Conservation (phyloP, 2,888 invertebrate genomes). For the Amphipyra berbera region DNA sequence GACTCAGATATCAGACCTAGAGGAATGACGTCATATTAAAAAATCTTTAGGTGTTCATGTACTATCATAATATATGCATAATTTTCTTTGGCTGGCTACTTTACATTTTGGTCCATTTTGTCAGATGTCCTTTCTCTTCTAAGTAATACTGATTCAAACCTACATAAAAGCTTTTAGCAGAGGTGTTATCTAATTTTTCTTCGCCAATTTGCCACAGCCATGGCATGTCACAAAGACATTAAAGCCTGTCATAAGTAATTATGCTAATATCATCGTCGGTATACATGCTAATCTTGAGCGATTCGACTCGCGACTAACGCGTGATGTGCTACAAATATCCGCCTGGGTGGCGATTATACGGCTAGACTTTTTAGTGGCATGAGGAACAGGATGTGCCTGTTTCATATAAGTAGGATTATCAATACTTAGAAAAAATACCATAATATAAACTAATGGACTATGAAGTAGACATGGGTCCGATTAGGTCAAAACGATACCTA, state of each 20-base stretch:
- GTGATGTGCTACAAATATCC: slow-evolving; percentile 34
- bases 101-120: too few species aligned
- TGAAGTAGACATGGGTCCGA: too few species aligned
- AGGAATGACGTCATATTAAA: too few species aligned
- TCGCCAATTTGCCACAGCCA: slow-evolving; percentile 48
- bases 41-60: too few species aligned
- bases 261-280: slow-evolving; percentile 45
- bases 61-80: too few species aligned
- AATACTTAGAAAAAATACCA: too few species aligned
- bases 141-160: not conserved
- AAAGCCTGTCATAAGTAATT: slow-evolving; percentile 47
- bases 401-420: not conserved
- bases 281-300: slow-evolving; percentile 52
- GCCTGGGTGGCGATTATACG: slow-evolving; percentile 38
- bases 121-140: too few species aligned
- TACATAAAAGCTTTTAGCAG: not conserved
- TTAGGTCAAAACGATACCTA: too few species aligned
- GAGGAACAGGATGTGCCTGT: slow-evolving; percentile 29
- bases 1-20: too few species aligned
- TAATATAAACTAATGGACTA: too few species aligned
- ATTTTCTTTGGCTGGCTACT: too few species aligned
- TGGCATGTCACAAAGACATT: slow-evolving; percentile 52
- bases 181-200: slow-evolving; percentile 38
- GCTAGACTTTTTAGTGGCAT: slow-evolving; percentile 16
- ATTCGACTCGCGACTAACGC: slow-evolving; percentile 44